Evolutionary conservation across 2,113 vertebrate genomes (phyloP).

Genomic region (Heloderma charlesbogerti): DNA sequence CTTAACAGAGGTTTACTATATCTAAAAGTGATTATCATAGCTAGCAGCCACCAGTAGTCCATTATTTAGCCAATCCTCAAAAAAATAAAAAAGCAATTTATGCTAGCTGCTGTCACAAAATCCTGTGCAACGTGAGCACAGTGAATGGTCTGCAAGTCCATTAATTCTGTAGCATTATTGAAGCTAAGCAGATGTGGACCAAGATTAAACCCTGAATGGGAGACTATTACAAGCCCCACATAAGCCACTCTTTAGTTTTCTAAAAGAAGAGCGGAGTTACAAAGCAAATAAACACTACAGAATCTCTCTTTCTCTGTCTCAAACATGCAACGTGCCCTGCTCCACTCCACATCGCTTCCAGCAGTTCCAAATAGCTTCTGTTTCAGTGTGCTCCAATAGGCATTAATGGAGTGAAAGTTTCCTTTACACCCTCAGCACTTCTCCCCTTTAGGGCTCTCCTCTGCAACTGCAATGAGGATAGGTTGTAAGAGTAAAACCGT

Average conservation of each 20-base stretch:
- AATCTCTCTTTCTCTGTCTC: background rate
- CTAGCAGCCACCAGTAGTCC: too few species aligned
- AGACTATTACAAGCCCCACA: background rate
- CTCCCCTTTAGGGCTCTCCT: background rate
- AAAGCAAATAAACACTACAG: background rate
- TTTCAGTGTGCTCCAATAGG: constrained; percentile 14
- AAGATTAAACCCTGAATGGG: background rate
- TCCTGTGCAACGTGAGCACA: background rate
- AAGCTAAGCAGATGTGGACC: background rate
- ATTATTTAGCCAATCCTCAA: too few species aligned
- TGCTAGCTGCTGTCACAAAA: background rate
- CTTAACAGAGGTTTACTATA: background rate
- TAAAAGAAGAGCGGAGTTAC: background rate
- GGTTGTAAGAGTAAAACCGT: constrained; percentile 21
- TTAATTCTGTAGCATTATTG: background rate
- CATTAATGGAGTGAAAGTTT: background rate
- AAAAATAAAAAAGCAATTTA: background rate
- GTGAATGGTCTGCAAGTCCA: background rate
- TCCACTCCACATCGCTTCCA: background rate
- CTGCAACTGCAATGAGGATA: background rate
- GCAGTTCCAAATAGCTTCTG: background rate
- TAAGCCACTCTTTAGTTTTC: background rate
- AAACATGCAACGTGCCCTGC: background rate
- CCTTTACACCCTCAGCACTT: background rate
- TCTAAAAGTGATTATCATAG: too few species aligned